Evolutionary conservation across 1,140 invertebrate species (phyloP).

Genomic region (Amyelois transitella): DNA sequence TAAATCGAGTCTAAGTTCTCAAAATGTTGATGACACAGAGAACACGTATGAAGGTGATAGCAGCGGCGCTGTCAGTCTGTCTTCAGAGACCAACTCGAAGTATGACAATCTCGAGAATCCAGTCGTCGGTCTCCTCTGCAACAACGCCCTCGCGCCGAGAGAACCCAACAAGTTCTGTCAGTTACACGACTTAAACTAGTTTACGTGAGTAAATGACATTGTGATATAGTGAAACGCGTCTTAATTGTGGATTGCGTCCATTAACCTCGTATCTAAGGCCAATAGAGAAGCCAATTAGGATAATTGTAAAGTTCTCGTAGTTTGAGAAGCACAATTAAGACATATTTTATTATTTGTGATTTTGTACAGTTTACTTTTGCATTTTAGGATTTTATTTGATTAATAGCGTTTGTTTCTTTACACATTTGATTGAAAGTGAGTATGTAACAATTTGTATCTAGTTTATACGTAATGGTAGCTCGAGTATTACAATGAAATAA

Average conservation of each 20-base stretch:
- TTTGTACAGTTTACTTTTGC: slow-evolving; percentile 9
- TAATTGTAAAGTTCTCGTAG: background rate
- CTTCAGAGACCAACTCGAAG: slow-evolving; percentile 63
- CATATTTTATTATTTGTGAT: background rate
- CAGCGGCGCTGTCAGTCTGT: slow-evolving; percentile 59
- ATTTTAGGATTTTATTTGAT: background rate
- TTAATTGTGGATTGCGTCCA: slow-evolving; percentile 17
- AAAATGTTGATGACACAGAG: slow-evolving; percentile 57
- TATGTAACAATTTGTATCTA: slow-evolving; percentile 12
- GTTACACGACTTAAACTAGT: slow-evolving; percentile 53
- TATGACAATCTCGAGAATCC: slow-evolving; percentile 66
- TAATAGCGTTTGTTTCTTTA: background rate
- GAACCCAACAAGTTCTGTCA: slow-evolving; percentile 55
- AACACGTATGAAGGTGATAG: slow-evolving; percentile 61
- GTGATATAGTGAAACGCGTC: slow-evolving; percentile 13
- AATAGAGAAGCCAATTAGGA: slow-evolving; percentile 37
- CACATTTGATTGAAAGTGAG: background rate
- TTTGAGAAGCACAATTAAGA: background rate
- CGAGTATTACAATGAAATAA: background rate
- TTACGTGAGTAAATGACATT: slow-evolving; percentile 1
- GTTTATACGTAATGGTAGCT: background rate
- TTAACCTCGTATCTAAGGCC: slow-evolving; percentile 33
- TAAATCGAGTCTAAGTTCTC: slow-evolving; percentile 56
- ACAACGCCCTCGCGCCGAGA: slow-evolving; percentile 41
- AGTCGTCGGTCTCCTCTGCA: slow-evolving; percentile 55